Conservation (phyloP, 2,113 vertebrate genomes). For the Brachypodius melanocephalos region DNA sequence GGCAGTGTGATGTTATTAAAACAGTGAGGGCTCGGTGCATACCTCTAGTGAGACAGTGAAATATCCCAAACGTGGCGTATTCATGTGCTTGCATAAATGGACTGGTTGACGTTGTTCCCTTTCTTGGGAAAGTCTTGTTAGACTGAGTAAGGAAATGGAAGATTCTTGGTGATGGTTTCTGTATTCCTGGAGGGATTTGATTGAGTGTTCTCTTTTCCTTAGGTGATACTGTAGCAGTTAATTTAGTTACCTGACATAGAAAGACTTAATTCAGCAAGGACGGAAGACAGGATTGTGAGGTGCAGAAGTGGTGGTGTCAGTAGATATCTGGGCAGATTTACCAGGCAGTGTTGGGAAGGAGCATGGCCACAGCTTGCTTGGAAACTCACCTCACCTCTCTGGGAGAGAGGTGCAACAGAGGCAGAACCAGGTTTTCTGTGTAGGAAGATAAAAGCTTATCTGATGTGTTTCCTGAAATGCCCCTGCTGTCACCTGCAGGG, state of each 20-base stretch:
- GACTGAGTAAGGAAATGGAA: neutral
- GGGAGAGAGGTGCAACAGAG: neutral
- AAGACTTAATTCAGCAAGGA: neutral
- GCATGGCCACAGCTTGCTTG: neutral
- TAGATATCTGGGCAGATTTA: neutral
- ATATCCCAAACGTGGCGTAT: neutral
- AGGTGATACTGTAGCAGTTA: neutral
- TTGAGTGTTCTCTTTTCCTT: neutral
- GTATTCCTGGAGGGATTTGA: neutral
- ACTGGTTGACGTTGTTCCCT: neutral
- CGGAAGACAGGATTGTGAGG: neutral
- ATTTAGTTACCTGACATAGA: neutral
- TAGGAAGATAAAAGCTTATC: neutral
- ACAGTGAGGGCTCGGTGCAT: neutral
- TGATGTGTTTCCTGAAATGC: neutral
- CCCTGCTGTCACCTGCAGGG: neutral
- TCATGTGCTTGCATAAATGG: neutral
- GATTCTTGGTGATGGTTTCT: neutral
- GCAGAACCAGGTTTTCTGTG: neutral
- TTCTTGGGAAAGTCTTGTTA: neutral
- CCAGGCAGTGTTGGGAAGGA: neutral
- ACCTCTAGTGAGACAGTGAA: neutral
- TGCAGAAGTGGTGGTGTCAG: neutral
- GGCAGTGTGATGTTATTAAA: neutral
- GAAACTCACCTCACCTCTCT: neutral